phyloP scores from a whole-genome alignment of 1,140 invertebrate genomes.

The Bombus ignitus region DNA sequence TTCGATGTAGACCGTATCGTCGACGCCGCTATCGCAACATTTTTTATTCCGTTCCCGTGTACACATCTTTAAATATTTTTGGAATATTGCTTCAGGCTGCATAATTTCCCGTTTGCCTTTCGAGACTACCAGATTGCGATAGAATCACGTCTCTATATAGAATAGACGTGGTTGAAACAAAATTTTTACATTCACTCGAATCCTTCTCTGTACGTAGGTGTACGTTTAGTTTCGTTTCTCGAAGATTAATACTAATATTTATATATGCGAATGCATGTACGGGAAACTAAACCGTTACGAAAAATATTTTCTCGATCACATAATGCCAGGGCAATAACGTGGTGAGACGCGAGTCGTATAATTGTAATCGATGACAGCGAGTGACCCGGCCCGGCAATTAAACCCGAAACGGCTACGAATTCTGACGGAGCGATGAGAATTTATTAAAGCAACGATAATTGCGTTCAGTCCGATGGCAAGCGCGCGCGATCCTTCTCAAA shows the following conservation, averaged over 20 bases:
- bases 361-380: constrained; percentile 26
- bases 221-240: neutral
- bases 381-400: neutral
- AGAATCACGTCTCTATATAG: neutral
- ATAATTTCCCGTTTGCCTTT: neutral
- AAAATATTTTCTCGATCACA: neutral
- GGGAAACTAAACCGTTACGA: too few relatives aligned
- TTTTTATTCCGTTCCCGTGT: constrained; percentile 61
- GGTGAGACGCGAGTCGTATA: neutral
- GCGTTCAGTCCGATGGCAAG: neutral
- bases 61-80: neutral
- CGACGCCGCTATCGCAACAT: constrained; percentile 52
- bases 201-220: neutral
- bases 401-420: neutral
- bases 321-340: neutral
- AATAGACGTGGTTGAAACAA: neutral
- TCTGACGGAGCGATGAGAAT: constrained; percentile 18
- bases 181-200: neutral
- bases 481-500: constrained; percentile 14
- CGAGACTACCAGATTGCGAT: neutral
- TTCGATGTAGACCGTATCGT: constrained; percentile 47
- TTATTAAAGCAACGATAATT: constrained; percentile 40
- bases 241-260: neutral
- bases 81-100: constrained; percentile 27
- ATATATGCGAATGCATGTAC: too few relatives aligned